Conservation (phyloP, 2,888 invertebrate species). For the Embidobia sp. region DNA sequence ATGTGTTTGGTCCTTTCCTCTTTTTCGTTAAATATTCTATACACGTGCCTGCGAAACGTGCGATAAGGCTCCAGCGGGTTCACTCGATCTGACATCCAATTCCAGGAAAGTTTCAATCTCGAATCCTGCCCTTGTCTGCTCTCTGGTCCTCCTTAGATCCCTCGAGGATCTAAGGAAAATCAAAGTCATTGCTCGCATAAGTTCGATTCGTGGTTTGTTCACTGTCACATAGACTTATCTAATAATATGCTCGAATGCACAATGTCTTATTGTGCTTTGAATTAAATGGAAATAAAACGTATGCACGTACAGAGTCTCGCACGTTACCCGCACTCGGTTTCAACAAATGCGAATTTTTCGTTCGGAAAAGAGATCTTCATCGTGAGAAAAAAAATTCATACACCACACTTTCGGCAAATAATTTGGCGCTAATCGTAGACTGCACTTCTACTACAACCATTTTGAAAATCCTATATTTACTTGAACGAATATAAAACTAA, state of each 20-base stretch:
- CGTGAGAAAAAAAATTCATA: too few relatives aligned
- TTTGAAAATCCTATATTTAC: too few relatives aligned
- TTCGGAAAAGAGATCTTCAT: too few relatives aligned
- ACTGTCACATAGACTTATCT: conserved; percentile 64
- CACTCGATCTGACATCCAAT: conserved; percentile 76
- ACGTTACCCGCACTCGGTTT: conserved; percentile 16
- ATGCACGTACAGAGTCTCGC: conserved; percentile 10
- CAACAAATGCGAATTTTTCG: conserved; percentile 1
- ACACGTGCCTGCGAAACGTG: conserved; percentile 72
- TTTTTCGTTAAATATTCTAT: conserved; percentile 73
- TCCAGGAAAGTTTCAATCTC: conserved; percentile 77
- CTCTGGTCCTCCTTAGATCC: conserved; percentile 65
- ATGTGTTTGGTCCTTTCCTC: conserved; percentile 53
- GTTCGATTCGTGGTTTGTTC: conserved; percentile 67
- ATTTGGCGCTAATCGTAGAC: too few relatives aligned
- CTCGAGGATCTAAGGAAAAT: conserved; percentile 71
- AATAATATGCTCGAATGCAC: conserved; percentile 64
- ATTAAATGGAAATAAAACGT: conserved; percentile 47
- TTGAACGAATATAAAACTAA: too few relatives aligned
- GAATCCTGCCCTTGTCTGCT: conserved; percentile 68
- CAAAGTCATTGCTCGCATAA: conserved; percentile 71
- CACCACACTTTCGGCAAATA: too few relatives aligned
- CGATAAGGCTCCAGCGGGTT: conserved; percentile 72
- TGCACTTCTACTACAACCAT: too few relatives aligned
- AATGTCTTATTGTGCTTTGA: conserved; percentile 46